Conservation (phyloP, 2,888 invertebrate genomes). For the Fragum fragum region DNA sequence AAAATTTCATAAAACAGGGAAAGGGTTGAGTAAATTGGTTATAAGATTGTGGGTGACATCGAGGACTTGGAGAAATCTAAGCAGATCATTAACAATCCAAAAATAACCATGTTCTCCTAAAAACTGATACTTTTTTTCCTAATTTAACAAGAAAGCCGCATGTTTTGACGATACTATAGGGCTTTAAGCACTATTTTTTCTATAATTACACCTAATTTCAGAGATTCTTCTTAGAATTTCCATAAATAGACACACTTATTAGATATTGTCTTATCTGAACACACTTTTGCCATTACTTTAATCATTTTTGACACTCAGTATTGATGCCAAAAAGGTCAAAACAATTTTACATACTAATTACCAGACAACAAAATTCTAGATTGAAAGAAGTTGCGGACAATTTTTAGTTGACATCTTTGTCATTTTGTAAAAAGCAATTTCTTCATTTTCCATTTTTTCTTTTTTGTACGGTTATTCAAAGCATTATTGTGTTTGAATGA, state of each 20-base stretch:
- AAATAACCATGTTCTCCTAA: background rate
- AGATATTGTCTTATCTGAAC: background rate
- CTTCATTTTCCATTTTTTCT: no score
- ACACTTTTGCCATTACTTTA: background rate
- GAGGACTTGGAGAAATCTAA: background rate
- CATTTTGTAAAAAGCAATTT: no score
- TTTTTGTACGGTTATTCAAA: no score
- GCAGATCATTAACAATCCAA: conserved; percentile 1
- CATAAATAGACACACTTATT: conserved; percentile 2
- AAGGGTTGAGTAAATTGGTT: no score
- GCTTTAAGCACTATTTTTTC: conserved; percentile 3
- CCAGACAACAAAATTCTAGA: no score
- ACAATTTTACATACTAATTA: no score
- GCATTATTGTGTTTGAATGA: no score
- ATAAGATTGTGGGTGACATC: background rate
- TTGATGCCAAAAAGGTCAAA: no score
- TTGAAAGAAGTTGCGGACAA: no score
- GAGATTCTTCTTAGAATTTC: background rate
- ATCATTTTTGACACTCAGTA: background rate
- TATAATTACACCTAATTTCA: background rate
- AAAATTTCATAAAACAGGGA: no score
- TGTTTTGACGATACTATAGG: background rate
- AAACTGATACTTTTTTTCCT: conserved; percentile 4
- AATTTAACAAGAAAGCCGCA: conserved; percentile 3
- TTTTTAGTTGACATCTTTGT: no score